Evolutionary conservation across 2,888 invertebrate species (phyloP).

Genomic region (Lissonota sp.): DNA sequence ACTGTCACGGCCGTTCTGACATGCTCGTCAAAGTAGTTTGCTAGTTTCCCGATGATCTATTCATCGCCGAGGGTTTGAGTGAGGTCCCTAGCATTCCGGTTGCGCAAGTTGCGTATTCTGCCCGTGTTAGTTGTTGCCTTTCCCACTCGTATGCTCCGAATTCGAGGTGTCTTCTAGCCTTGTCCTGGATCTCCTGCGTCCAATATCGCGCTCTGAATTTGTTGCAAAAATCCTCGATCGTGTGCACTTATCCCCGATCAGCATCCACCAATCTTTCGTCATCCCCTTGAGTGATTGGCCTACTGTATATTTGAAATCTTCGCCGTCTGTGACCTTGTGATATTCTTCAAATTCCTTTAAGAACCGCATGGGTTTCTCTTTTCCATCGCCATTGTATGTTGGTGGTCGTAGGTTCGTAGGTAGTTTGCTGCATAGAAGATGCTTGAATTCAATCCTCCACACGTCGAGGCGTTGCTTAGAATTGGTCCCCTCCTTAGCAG

Average conservation of each 20-base stretch:
- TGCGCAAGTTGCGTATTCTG: background rate
- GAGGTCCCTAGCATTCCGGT: slow-evolving; percentile 10
- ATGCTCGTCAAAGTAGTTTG: slow-evolving; percentile 5
- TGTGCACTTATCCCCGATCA: background rate
- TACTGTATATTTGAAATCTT: background rate
- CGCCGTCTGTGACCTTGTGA: background rate
- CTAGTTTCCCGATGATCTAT: background rate
- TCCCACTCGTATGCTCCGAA: background rate
- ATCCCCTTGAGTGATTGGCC: background rate
- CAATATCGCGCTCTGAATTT: background rate
- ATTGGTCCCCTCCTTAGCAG: too few species aligned
- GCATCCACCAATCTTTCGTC: background rate
- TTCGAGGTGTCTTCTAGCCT: background rate
- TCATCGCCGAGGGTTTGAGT: background rate
- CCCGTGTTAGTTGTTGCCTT: background rate
- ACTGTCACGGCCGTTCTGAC: background rate
- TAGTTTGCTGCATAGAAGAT: too few species aligned
- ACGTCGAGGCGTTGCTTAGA: too few species aligned
- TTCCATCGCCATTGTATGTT: background rate
- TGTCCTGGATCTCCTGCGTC: background rate
- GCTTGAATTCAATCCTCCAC: too few species aligned
- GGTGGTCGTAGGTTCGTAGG: slow-evolving; percentile 1
- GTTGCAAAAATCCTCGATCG: background rate
- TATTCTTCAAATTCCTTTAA: background rate
- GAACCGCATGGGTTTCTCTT: slow-evolving; percentile 1